Evolutionary conservation across 2,113 vertebrate genomes (phyloP), one percentile per base, ranked within the genome.

Genomic region (Athene noctua): DNA sequence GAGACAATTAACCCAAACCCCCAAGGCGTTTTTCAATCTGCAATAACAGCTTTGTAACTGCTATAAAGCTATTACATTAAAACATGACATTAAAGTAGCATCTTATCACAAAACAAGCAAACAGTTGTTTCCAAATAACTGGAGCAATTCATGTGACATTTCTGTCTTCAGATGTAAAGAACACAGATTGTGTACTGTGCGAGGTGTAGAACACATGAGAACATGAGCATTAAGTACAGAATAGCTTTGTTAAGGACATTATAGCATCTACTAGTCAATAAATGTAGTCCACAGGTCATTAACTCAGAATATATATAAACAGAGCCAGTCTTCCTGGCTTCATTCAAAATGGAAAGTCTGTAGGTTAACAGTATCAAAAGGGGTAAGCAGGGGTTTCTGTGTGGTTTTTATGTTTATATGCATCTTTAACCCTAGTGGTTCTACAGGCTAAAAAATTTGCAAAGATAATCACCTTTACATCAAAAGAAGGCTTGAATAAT

Each of bases 401-500:
- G 23, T 40, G 59, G 13, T 14, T 66, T 63, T 74, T n/a, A 71
- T 61, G 20, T 54, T 74, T 58, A 80, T 13, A 6, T 0, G 1
- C 7, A 58, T 46, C 42, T 52, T 84, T 61, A 74, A 87, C 9
- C 11, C 20, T n/a, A 42, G 29, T 32, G 26, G 38, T 38, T 59
- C 63, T 23, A 34, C 2, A 36, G 15, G 70, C 13, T 22, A 36
- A 93, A 78, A 81, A 70, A 49, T 13, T 47, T 40, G 25, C 47
- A 77, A 68, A 57, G 63, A 55, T 54, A 4, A 58, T 96, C 94
- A 99, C 99, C 99, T 99, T 99, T 61, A 99, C 98, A 92, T 99
- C 99, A 96, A 99, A 99, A 13, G 99, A 98, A 32, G 99, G 99
- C 79, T 99, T 99, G 94, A 99, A 99, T 6, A 99, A 98, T 88